Base-by-base conservation (phyloP, 92 coral and sea anemone genomes). In the Umimayanthus chanpuru region DNA sequence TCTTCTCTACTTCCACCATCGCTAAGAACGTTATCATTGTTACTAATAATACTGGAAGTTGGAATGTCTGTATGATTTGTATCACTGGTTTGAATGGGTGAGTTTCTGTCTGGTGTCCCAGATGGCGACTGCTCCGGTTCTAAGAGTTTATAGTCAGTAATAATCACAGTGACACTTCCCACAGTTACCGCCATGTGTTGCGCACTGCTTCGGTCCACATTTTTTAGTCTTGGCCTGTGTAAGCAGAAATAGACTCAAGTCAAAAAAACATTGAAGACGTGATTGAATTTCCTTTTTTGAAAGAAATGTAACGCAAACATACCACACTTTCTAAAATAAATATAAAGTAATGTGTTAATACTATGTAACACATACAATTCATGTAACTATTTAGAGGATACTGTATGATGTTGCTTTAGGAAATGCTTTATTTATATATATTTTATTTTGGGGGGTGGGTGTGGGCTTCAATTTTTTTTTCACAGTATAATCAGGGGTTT, bases 171-270 rank as follows among this genome's bases (percentile, higher is more conserved):
- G 49, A 96, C 94, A 89, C 92, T 96, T 71, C 96, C 98, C 50
- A 96, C 98, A 23, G 98, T 96, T 55, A 96, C 98, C 0, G 98
- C 94, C 93, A 96, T 91, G 85, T 96, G 95, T 67, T 96, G 98
- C 2, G 98, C 98, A 87, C 98, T 96, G 89, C 91, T 92, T 44
- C 98, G 86, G 72, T 96, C 98, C 20, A 96, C 93, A 6, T 96
- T 96, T 90, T 93, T 93, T 71, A 96, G 89, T 80, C 95, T 90
- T 81, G 98, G 98, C 92, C 98, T 96, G 86, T 23, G 85, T 36
- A 11, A 75, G 64, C 47, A 28, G 25, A 23, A 65, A 64, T 8
- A 74, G 66, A 26, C 30, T 41, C 39, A 40, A 40, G 49, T 55
- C 26, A 49, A 81, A 32, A 39, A 14, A 12, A 11, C 65, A 4